Percentiles rank a stretch among this genome's conserved stretches.
These are phyloP conservation scores for Macroglossus sobrinus DNA, from an alignment of 2,113 vertebrate genomes.

Conservation along the genomic window DNA sequence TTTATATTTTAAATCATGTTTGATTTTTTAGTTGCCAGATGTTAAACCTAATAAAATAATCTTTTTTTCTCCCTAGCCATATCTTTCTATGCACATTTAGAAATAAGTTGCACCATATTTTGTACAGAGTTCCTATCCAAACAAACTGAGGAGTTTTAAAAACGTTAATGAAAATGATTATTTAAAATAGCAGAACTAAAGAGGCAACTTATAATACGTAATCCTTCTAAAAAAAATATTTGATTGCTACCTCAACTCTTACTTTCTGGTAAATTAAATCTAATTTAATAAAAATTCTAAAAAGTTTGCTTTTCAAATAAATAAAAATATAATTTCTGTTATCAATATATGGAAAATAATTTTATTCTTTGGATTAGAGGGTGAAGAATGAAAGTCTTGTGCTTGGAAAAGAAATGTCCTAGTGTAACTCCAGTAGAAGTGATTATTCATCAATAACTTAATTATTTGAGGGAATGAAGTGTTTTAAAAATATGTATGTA, in stretches of 20 bases:
- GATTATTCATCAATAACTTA: neutral
- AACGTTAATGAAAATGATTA: neutral
- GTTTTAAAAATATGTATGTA: neutral
- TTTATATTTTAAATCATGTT: constrained; percentile 2
- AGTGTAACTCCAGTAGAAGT: neutral
- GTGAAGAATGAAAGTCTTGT: neutral
- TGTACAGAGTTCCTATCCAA: neutral
- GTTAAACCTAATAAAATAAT: neutral
- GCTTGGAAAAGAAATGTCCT: neutral
- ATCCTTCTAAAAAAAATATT: neutral
- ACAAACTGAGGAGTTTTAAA: neutral
- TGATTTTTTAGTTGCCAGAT: constrained; percentile 5
- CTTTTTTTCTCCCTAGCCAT: neutral
- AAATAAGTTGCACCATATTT: neutral
- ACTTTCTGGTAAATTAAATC: neutral
- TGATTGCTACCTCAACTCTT: neutral
- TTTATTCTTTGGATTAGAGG: neutral
- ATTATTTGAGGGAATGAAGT: neutral
- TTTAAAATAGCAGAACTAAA: neutral
- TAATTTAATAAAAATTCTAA: neutral
- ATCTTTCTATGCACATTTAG: neutral
- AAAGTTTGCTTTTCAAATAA: constrained; percentile 6
- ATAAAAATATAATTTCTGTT: neutral
- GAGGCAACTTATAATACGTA: neutral
- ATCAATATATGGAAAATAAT: neutral